Percentiles rank a stretch among this genome's conserved stretches.
phyloP scores from a whole-genome alignment of 2,797 vertebrate genomes.

The Rhadinocentrus ornatus region DNA sequence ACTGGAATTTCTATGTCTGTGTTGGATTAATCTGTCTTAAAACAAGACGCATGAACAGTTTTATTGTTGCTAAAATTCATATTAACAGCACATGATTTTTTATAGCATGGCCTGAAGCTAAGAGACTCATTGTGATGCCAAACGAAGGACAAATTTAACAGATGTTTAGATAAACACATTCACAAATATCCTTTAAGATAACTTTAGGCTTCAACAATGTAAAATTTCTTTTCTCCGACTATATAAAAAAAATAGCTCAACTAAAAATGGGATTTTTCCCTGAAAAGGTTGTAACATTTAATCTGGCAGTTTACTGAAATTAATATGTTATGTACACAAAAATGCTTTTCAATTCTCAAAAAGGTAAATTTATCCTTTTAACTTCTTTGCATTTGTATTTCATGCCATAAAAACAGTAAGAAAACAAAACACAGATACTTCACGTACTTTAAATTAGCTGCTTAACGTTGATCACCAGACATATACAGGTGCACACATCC shows the following conservation, averaged over 20 bases:
- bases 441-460: background rate
- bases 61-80: background rate
- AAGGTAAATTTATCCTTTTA: background rate
- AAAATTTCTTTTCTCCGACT: background rate
- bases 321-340: background rate
- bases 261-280: background rate
- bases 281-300: too few relatives aligned
- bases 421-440: background rate
- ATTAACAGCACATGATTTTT: background rate
- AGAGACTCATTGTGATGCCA: background rate
- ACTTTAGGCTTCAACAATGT: background rate
- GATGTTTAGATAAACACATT: background rate
- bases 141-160: background rate
- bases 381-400: background rate
- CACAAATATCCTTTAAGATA: background rate
- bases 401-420: background rate
- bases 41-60: background rate
- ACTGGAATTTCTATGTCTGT: background rate
- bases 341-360: background rate
- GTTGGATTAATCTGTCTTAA: conserved; percentile 1
- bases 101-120: background rate
- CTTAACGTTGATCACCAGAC: background rate
- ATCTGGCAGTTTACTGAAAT: background rate
- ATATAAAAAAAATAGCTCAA: background rate
- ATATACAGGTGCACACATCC: conserved; percentile 12